phyloP scores from a whole-genome alignment of 2,113 vertebrate species.

The Balaenoptera acutorostrata region DNA sequence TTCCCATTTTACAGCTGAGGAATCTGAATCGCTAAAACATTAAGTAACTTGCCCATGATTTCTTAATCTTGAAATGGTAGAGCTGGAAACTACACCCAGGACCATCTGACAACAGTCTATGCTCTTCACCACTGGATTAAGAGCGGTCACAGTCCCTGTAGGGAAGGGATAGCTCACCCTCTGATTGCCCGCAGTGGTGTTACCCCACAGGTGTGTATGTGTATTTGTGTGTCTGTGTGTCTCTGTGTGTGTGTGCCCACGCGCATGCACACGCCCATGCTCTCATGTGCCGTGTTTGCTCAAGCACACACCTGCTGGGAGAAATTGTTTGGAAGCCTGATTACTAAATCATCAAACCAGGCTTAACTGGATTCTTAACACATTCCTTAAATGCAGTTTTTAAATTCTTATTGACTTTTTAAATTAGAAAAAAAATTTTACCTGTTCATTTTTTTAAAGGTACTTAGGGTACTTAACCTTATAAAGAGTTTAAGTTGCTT shows the following conservation, averaged over 20 bases:
- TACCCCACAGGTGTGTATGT: not conserved
- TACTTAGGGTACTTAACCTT: not conserved
- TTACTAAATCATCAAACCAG: not conserved
- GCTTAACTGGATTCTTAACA: not conserved
- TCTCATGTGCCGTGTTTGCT: not conserved
- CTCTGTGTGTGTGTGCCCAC: not conserved
- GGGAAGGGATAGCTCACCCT: not conserved
- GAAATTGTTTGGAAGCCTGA: not conserved
- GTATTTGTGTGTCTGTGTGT: not conserved
- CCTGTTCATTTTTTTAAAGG: not conserved
- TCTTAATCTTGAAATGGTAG: not conserved
- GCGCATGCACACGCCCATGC: rapidly evolving
- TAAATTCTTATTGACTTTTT: not conserved
- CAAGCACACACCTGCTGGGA: not conserved
- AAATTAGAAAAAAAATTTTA: not conserved
- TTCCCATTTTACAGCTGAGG: not conserved
- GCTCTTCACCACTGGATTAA: not conserved
- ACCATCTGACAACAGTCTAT: not conserved
- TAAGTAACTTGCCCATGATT: not conserved
- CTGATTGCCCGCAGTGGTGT: not conserved
- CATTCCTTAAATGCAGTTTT: not conserved
- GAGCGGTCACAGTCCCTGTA: not conserved
- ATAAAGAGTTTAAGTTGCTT: not conserved
- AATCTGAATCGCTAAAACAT: not conserved
- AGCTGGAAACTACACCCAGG: not conserved